These are phyloP conservation scores for Brachionus rubens DNA, from an alignment of 1,140 invertebrate genomes.

Conservation along the genomic window DNA sequence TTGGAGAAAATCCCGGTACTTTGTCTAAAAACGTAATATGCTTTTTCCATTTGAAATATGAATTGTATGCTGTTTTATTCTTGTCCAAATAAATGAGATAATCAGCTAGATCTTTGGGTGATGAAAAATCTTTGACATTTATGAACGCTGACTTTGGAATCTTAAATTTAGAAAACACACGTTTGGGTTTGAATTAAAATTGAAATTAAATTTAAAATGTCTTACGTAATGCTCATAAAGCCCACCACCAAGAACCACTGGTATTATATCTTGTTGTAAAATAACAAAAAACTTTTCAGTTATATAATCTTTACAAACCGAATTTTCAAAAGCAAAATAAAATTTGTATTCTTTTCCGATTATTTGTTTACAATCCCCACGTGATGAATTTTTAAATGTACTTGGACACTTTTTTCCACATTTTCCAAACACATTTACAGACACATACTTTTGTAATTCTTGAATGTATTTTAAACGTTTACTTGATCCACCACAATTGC, in stretches of 20 bases:
- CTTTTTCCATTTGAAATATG: conserved; percentile 39
- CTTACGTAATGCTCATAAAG: conserved; percentile 32
- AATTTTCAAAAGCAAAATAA: conserved; percentile 48
- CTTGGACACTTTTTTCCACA: conserved; percentile 27
- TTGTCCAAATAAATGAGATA: conserved; percentile 47
- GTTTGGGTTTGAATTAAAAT: background rate
- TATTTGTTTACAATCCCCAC: conserved; percentile 10
- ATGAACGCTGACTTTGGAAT: conserved; percentile 43
- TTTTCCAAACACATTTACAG: conserved; percentile 26
- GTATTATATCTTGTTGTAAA: conserved; percentile 41
- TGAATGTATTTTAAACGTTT: conserved; percentile 34
- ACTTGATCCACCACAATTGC: conserved; percentile 9
- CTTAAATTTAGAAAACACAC: background rate
- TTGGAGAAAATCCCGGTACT: background rate
- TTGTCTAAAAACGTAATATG: background rate
- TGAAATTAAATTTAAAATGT: background rate
- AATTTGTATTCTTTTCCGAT: conserved; percentile 44
- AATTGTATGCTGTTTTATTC: conserved; percentile 4
- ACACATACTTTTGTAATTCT: conserved; percentile 20
- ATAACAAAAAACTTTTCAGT: conserved; percentile 48
- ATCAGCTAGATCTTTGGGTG: conserved; percentile 47
- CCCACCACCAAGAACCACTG: conserved; percentile 46
- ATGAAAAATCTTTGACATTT: conserved; percentile 46
- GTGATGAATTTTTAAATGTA: background rate
- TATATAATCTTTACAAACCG: conserved; percentile 46